phyloP scores from a whole-genome alignment of 2,888 invertebrate species.

The Idaea aversata region DNA sequence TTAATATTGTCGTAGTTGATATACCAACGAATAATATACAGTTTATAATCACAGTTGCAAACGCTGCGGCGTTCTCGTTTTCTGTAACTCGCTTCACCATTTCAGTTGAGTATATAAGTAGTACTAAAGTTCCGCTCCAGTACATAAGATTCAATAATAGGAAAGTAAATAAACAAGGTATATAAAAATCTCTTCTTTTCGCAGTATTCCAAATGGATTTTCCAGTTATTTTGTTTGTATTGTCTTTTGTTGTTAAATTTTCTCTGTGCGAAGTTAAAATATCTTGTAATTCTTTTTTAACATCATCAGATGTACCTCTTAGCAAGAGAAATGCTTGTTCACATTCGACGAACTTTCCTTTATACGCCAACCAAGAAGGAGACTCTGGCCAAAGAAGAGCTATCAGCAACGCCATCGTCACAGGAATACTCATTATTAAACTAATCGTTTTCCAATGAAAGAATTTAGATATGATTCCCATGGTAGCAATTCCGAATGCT shows the following conservation, averaged over 20 bases:
- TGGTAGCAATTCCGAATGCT: neutral
- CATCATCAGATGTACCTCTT: neutral
- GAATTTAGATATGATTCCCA: constrained; percentile 10
- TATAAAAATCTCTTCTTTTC: constrained; percentile 12
- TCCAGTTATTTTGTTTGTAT: neutral
- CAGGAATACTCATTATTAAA: constrained; percentile 7
- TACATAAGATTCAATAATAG: constrained; percentile 9
- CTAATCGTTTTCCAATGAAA: constrained; percentile 12
- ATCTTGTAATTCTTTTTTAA: neutral
- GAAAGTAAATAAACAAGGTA: constrained; percentile 11
- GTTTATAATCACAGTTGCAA: constrained; percentile 7
- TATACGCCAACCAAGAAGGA: constrained; percentile 10
- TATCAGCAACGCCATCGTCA: neutral
- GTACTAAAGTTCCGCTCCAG: constrained; percentile 13
- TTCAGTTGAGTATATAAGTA: constrained; percentile 13
- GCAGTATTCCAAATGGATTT: constrained; percentile 7
- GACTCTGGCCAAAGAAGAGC: constrained; percentile 8
- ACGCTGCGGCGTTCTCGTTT: constrained; percentile 8
- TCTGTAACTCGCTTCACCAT: constrained; percentile 9
- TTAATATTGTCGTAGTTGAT: neutral
- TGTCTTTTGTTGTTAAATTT: neutral
- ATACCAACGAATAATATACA: constrained; percentile 2
- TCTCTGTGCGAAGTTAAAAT: constrained; percentile 6
- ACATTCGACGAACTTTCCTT: constrained; percentile 7
- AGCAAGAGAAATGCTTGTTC: constrained; percentile 6